Conservation (phyloP, 2,797 vertebrate species). For the Pachyuromys duprasi region DNA sequence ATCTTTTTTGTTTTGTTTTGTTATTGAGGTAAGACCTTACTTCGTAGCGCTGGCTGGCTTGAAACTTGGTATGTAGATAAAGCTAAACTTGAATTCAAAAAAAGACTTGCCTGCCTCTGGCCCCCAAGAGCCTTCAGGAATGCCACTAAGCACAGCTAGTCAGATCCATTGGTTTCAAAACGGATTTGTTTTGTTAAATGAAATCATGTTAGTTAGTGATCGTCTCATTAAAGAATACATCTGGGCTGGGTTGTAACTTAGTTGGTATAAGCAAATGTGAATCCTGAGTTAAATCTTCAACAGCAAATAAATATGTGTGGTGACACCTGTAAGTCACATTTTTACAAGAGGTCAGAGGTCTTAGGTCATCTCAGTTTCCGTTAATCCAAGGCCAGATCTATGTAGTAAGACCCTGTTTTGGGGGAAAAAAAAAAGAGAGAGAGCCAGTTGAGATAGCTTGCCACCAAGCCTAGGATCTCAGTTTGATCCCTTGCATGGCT, state of each 20-base stretch:
- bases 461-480: not conserved
- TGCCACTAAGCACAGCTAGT: not conserved
- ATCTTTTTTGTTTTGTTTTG: not conserved
- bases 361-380: not conserved
- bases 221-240: not conserved
- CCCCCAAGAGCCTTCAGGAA: not conserved
- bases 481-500: not conserved
- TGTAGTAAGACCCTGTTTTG: not conserved
- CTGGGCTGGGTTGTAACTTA: not conserved
- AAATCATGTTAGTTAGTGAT: not conserved
- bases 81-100: not conserved
- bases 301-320: not conserved
- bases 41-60: not conserved
- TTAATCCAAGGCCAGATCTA: not conserved
- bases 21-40: not conserved
- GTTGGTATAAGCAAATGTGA: not conserved
- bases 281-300: not conserved
- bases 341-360: not conserved
- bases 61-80: not conserved
- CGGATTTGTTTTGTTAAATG: constrained; percentile 32
- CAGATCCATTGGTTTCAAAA: constrained; percentile 1
- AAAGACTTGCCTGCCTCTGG: not conserved
- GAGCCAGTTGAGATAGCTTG: not conserved
- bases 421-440: no score
- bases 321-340: no score